Base-by-base conservation (phyloP, 2,113 vertebrate species). In the Tenrec ecaudatus region DNA sequence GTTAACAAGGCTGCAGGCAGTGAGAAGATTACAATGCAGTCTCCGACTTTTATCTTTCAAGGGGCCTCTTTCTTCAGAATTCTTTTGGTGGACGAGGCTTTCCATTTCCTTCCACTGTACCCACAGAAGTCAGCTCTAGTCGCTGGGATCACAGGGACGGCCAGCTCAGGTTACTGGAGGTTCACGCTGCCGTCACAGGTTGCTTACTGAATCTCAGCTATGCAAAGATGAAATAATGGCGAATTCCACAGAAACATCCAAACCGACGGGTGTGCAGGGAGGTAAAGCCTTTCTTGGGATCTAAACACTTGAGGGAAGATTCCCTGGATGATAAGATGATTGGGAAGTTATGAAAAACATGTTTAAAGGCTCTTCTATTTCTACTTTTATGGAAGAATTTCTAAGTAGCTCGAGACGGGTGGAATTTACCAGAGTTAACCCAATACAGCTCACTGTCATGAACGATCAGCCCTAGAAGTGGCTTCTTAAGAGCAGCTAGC, bases 241-340 rank as follows among this genome's bases (percentile, higher is more conserved):
- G 90, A 95, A 92, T 94, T 90, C 91, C 89, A 76, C 2, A 73
- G 92, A 53, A 79, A 94, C 82, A 86, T 83, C 88, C 82, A 94
- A 85, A 86, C 40, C 82, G 77, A 95, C 88, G 40, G 36, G 83
- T 69, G n/a, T 11, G 73, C 66, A 82, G 75, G 86, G 36, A 25
- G 62, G 80, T 27, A 43, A 93, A 66, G 90, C 2, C 31, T 90
- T 43, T 71, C 78, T 86, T 86, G 66, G 3, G 58, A 58, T 10
- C 86, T 86, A 91, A 87, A n/a, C 80, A 90, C 75, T 69, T 89
- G 83, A 86, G 29, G 40, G 58, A 3, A 93, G 86, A 91, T 53
- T 53, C 6, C 47, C 47, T 14, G 12, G 47, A 14, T 53, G 47
- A 53, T 53, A 53, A 5, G 47, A 53, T 53, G 47, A 53, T 76